Evolutionary conservation across 2,797 vertebrate species (phyloP).

Genomic region (Notolepis coatsorum): DNA sequence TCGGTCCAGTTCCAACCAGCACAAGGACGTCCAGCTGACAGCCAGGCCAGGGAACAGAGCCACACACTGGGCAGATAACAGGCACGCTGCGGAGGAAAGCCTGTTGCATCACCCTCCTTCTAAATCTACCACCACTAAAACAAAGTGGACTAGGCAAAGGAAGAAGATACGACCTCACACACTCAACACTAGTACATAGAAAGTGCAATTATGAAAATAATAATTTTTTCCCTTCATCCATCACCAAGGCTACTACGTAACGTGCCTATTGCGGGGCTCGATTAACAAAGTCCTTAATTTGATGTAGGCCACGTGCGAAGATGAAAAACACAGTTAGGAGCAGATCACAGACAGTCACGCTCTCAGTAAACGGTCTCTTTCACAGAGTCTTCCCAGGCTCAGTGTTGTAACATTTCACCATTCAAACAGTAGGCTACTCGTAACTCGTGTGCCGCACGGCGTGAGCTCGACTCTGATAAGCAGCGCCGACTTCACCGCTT

Average conservation of each 20-base stretch:
- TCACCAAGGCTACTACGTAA: conserved; percentile 1
- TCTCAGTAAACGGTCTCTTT: conserved; percentile 35
- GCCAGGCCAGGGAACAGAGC: conserved; percentile 46
- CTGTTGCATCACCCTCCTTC: conserved; percentile 12
- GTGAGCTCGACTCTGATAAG: conserved; percentile 28
- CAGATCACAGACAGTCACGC: not conserved
- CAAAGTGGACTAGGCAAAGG: not conserved
- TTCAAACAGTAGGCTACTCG: not conserved
- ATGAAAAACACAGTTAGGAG: not conserved
- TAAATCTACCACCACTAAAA: conserved; percentile 19
- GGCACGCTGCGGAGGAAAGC: conserved; percentile 2
- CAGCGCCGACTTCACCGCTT: conserved; percentile 7
- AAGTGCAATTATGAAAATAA: conserved; percentile 40
- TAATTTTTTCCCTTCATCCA: conserved; percentile 21
- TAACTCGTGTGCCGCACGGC: not conserved
- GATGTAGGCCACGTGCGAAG: conserved; percentile 10
- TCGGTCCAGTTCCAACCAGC: conserved; percentile 27
- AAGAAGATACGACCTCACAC: not conserved
- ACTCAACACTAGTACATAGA: conserved; percentile 17
- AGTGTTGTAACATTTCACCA: conserved; percentile 47
- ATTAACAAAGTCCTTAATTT: conserved; percentile 23
- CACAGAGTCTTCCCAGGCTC: conserved; percentile 17
- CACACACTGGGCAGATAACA: conserved; percentile 40
- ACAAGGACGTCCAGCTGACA: conserved; percentile 59
- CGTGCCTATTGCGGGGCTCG: not conserved